A percentile compares a stretch with the other conserved stretches of the same genome.
Evolutionary conservation across 37 sponge, comb jelly and placozoan species (phyloP).

Genomic region (Cladorhizidae sp.): DNA sequence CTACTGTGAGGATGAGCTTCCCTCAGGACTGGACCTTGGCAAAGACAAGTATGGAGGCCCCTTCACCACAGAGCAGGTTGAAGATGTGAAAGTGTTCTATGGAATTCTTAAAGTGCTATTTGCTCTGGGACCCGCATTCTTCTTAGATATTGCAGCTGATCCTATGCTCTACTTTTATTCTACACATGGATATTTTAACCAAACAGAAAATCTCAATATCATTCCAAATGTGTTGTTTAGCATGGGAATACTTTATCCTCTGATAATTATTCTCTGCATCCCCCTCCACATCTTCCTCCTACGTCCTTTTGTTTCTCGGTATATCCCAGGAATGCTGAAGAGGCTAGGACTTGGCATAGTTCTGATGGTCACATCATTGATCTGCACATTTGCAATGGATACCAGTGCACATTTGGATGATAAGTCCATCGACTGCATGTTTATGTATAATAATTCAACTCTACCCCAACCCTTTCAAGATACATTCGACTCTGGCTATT

Average conservation of each 20-base stretch:
- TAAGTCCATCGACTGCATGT: no score
- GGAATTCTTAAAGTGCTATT: neutral
- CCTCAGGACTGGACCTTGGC: constrained; percentile 5
- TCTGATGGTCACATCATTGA: neutral
- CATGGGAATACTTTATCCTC: neutral
- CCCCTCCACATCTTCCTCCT: neutral
- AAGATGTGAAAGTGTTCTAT: neutral
- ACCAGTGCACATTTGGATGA: neutral
- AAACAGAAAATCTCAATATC: neutral
- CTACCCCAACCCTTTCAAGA: neutral
- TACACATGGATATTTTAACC: neutral
- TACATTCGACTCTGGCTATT: neutral
- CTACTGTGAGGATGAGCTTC: constrained; percentile 3
- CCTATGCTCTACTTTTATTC: neutral
- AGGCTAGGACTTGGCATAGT: neutral
- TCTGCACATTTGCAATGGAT: neutral
- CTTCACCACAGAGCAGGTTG: constrained; percentile 4
- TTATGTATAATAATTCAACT: neutral
- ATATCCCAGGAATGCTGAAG: neutral
- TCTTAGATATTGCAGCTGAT: neutral
- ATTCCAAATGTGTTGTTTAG: neutral
- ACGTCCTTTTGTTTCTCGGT: neutral
- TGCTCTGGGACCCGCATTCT: neutral
- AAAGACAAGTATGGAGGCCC: neutral
- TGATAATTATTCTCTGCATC: neutral